These are phyloP conservation scores for Phalloptychus januarius DNA, from an alignment of 2,797 vertebrate genomes.

Conservation along the genomic window DNA sequence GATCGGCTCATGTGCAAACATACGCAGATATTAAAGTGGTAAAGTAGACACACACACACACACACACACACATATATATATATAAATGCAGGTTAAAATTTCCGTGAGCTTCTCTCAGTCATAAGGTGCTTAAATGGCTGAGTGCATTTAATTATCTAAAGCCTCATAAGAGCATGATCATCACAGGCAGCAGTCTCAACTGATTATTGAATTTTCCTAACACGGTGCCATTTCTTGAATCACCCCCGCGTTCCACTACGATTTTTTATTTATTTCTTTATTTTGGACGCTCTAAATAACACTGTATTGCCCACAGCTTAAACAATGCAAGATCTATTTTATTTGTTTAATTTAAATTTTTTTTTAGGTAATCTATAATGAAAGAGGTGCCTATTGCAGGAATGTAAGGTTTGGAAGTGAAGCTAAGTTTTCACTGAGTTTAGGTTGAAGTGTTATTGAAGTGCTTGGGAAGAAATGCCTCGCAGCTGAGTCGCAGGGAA, in stretches of 20 bases:
- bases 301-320: neutral
- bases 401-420: constrained; percentile 25
- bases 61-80: neutral
- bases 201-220: constrained; percentile 55
- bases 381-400: neutral
- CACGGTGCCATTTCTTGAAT: constrained; percentile 50
- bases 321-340: neutral
- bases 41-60: constrained; percentile 19
- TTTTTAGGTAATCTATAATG: neutral
- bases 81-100: constrained; percentile 35
- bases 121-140: constrained; percentile 52
- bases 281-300: neutral
- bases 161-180: constrained; percentile 64
- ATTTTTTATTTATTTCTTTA: neutral
- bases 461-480: constrained; percentile 71
- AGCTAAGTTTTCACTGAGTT: constrained; percentile 54
- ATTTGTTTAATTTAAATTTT: neutral
- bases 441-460: constrained; percentile 66
- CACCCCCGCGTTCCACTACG: constrained; percentile 29
- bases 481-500: constrained; percentile 64
- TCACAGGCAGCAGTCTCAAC: constrained; percentile 48
- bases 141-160: constrained; percentile 70
- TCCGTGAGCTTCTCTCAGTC: constrained; percentile 44
- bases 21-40: constrained; percentile 39
- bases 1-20: neutral